phyloP scores from a whole-genome alignment of 2,797 vertebrate species.

The Chelon labrosus region DNA sequence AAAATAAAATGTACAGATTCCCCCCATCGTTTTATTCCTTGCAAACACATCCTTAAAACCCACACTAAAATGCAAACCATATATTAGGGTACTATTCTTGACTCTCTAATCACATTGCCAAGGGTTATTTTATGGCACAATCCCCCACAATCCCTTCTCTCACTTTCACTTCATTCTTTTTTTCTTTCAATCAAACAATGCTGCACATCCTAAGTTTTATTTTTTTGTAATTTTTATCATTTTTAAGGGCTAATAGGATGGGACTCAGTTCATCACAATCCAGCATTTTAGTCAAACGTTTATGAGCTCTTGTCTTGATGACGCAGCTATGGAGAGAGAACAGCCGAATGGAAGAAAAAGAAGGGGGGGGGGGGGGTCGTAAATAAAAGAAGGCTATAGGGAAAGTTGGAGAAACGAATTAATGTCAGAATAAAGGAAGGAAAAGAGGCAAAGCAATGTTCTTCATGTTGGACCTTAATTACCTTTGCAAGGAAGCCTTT shows the following conservation, averaged over 20 bases:
- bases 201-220: constrained; percentile 9
- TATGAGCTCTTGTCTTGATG: constrained; percentile 33
- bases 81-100: not conserved
- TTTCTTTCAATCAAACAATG: constrained; percentile 24
- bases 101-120: constrained; percentile 28
- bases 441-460: constrained; percentile 45
- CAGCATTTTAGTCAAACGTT: constrained; percentile 20
- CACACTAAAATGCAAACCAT: not conserved
- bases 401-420: not conserved
- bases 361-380: not conserved
- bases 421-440: constrained; percentile 14
- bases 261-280: constrained; percentile 39
- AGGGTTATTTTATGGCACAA: constrained; percentile 27
- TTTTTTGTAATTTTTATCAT: constrained; percentile 21
- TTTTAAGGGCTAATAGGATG: constrained; percentile 39
- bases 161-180: not conserved
- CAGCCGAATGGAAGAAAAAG: not conserved
- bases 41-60: not conserved
- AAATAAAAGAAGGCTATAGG: constrained; percentile 1
- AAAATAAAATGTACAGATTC: too few relatives aligned
- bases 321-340: not conserved
- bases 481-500: constrained; percentile 55
- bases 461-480: constrained; percentile 57
- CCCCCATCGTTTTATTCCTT: too few relatives aligned
- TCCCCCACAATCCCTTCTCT: not conserved